A percentile compares a stretch with the other conserved stretches of the same genome.
Evolutionary conservation across 2,888 invertebrate species (phyloP).

Genomic region (Palloptera scutellata): DNA sequence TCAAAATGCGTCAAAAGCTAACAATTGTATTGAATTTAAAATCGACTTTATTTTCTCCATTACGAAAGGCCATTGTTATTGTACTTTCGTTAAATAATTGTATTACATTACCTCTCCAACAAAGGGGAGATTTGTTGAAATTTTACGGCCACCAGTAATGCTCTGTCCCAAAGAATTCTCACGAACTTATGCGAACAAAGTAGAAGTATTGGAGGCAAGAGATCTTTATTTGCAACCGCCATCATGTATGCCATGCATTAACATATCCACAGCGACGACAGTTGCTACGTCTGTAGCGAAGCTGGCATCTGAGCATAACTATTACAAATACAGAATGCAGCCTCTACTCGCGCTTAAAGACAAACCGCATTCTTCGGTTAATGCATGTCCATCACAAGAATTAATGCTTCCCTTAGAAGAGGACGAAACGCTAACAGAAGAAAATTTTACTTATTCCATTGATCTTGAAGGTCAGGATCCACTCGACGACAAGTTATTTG

Average conservation of each 20-base stretch:
- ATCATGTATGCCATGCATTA: constrained; percentile 48
- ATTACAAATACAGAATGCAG: not conserved
- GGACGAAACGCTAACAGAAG: not conserved
- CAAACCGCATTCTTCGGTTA: no score
- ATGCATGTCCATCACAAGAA: not conserved
- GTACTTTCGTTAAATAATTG: no score
- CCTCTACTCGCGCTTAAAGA: no score
- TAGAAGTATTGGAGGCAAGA: constrained; percentile 45
- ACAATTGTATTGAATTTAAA: no score
- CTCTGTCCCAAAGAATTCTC: constrained; percentile 45
- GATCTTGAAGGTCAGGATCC: no score
- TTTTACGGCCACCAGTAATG: constrained; percentile 41
- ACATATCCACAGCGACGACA: constrained; percentile 38
- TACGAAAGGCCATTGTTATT: no score
- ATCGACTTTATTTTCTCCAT: no score
- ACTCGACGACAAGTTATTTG: no score
- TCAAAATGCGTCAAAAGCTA: no score
- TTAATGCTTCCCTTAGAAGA: not conserved
- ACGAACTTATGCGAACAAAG: constrained; percentile 43
- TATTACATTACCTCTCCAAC: no score
- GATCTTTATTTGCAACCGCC: constrained; percentile 47
- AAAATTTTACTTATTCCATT: no score
- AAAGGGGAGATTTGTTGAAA: constrained; percentile 33
- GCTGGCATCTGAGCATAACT: constrained; percentile 22
- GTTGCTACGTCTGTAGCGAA: constrained; percentile 33